A percentile compares a stretch with the other conserved stretches of the same genome.
Evolutionary conservation across 1,140 invertebrate species (phyloP).

Genomic region (Penaeus japonicus): DNA sequence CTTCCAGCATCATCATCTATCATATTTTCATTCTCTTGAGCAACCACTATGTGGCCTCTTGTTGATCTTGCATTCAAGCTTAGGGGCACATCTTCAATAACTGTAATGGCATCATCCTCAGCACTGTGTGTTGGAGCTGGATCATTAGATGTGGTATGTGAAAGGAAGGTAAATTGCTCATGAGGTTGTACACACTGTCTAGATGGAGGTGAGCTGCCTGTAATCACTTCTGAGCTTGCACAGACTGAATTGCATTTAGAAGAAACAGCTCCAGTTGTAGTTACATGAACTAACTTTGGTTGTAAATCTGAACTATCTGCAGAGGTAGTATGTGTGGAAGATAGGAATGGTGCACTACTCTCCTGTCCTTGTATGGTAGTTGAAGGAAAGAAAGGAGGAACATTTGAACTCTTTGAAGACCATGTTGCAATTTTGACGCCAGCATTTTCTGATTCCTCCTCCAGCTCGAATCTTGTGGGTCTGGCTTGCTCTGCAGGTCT

Average conservation of each 20-base stretch:
- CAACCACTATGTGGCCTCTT: neutral
- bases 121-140: too few relatives aligned
- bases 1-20: slow-evolving; percentile 6
- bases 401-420: slow-evolving; percentile 9
- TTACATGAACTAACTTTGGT: neutral
- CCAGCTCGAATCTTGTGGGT: slow-evolving; percentile 51
- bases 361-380: neutral
- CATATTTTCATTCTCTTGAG: neutral
- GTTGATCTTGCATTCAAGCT: neutral
- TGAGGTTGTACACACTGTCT: too few relatives aligned
- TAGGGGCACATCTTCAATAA: neutral
- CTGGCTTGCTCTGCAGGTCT: slow-evolving; percentile 39
- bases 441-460: slow-evolving; percentile 40
- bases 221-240: too few relatives aligned
- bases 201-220: too few relatives aligned
- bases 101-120: too few relatives aligned
- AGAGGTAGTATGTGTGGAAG: neutral
- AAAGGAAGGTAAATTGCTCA: too few relatives aligned
- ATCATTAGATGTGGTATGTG: too few relatives aligned
- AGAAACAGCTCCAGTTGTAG: neutral
- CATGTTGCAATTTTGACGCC: slow-evolving; percentile 2
- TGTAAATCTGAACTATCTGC: neutral
- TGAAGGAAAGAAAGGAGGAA: neutral
- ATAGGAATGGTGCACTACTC: neutral
- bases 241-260: neutral